Conservation (phyloP, 2,797 vertebrate genomes). For the Parauchenoglanis ngamensis region DNA sequence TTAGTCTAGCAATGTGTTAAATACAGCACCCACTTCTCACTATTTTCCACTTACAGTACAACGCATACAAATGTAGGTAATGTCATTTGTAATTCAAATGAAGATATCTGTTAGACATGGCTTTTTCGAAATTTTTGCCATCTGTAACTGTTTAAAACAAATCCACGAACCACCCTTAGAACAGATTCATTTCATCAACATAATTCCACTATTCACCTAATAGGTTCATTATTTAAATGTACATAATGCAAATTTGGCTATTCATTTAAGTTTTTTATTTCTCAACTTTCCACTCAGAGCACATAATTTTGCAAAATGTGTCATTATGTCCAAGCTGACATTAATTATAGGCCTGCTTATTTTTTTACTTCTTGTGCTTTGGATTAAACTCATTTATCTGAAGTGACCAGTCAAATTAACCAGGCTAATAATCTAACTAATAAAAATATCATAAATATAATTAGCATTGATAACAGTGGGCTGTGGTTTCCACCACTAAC, state of each 20-base stretch:
- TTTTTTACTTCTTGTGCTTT: background rate
- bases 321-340: background rate
- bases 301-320: background rate
- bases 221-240: background rate
- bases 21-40: background rate
- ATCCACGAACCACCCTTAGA: background rate
- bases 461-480: background rate
- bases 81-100: conserved; percentile 1
- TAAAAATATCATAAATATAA: background rate
- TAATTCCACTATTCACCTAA: background rate
- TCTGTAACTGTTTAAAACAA: background rate
- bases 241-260: background rate
- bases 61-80: background rate
- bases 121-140: background rate
- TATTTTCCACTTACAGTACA: background rate
- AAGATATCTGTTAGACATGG: background rate
- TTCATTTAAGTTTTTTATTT: background rate
- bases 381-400: background rate
- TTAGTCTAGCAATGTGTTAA: background rate
- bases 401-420: background rate
- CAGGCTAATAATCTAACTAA: background rate
- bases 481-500: background rate
- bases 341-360: background rate
- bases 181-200: background rate
- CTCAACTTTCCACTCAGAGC: background rate